Evolutionary conservation across 2,888 invertebrate species (phyloP), one percentile per base, ranked within the genome.

Genomic region (Zhengitettix transpicula): DNA sequence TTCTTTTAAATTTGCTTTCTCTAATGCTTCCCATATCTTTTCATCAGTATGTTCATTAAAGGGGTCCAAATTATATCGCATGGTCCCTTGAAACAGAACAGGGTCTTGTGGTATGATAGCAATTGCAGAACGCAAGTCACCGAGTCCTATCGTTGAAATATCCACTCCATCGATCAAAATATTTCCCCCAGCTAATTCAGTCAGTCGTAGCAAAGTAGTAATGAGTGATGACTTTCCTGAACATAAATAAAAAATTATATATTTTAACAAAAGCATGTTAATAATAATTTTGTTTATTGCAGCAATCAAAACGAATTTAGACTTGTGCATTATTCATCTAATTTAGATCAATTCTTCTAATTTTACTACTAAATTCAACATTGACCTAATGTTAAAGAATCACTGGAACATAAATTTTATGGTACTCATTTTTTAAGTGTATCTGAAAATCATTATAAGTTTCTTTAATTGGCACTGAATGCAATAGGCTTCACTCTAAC

Each of bases 91-190:
- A 61, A 71, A 71, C 14, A 71, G 65, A 40, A 70, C 68, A 54
- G 71, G 70, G 58, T 71, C 70, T 62, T 71, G 71, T 1, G 70
- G 70, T 60, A 71, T 71, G 14, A 71, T 68, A 8, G 69, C 68
- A 42, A 71, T 65, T 17, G 63, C 64, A 17, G 67, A 67, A 12
- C 70, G 64, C 9, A 71, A 63, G 9, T 65, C 63, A 40, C 66
- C 62, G 9, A 70, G 62, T 9, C 65, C 64, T 53, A 70, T 64
- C 28, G 61, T 59, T 11, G 65, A 62, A 42, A 68, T 66, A 57
- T 69, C 67, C 10, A 70, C 57, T 9, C 66, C 68, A 61, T 69
- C 70, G 41, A 70, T 68, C 40, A 63, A 56, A 42, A 70, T 67
- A 11, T 42, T 58, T 8, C 70, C 70, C 54, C 63, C 64, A 47